These are phyloP conservation scores for Gallirallus australis DNA, from an alignment of 2,797 vertebrate species.

Conservation along the genomic window DNA sequence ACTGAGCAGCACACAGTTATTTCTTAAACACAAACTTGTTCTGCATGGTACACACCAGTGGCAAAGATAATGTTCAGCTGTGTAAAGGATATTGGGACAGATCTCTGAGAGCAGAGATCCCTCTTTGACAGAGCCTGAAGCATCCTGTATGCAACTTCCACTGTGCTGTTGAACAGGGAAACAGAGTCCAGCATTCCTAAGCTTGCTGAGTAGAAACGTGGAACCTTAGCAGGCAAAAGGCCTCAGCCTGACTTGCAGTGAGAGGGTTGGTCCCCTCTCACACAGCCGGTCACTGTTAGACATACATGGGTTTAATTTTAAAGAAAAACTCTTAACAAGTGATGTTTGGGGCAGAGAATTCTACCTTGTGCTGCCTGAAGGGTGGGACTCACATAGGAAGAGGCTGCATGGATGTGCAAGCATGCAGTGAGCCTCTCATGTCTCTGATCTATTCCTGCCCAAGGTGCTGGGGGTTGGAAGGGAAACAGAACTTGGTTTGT, in stretches of 20 bases:
- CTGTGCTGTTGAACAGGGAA: not conserved
- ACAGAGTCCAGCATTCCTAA: not conserved
- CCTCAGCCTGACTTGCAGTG: not conserved
- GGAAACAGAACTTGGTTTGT: not conserved
- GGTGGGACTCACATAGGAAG: not conserved
- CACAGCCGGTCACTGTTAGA: too few species aligned
- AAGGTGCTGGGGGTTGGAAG: accelerated
- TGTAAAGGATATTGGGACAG: not conserved
- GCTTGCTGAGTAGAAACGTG: not conserved
- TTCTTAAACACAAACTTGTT: not conserved
- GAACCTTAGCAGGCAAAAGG: not conserved
- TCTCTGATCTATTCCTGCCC: not conserved
- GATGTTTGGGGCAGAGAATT: not conserved
- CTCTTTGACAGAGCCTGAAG: not conserved
- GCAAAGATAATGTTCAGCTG: not conserved
- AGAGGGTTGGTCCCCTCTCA: not conserved
- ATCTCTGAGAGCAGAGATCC: not conserved
- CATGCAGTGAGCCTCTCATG: not conserved
- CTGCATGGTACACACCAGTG: accelerated
- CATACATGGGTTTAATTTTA: not conserved
- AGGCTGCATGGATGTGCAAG: accelerated
- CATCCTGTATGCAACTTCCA: not conserved
- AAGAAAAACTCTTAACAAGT: not conserved
- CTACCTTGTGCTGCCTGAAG: accelerated
- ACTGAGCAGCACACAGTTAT: not conserved